Base-by-base conservation (phyloP, 2,888 invertebrate species). In the Athalia rosae region DNA sequence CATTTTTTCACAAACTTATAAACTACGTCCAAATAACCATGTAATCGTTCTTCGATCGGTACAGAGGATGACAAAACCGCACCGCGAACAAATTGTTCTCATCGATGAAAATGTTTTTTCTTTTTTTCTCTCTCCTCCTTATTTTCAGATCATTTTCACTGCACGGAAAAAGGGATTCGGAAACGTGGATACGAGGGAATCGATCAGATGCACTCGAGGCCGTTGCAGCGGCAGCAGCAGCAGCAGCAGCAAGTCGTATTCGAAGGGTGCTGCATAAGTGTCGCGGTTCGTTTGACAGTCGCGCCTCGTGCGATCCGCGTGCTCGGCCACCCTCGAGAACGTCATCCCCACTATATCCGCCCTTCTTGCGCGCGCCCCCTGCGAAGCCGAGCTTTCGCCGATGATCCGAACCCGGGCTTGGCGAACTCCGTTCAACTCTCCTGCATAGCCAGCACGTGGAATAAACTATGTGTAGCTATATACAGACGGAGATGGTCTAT, bases 401-500 rank as follows among this genome's bases (percentile, higher is more conserved):
- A 28, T 28, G 28, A 28, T 28, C 28, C 2, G 28, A 28, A 28
- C 1, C 28, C 28, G 28, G 28, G 28, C 28, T 28, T 28, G 13
- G 13, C 53, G 53, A 53, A 7, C 53, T 61, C 28, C 61, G 48
- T 8, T 28, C 74, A 61, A 6, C 6, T 15, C 48, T 61, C 48
- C 61, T 9, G 41, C 63, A 45, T 7, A n/a, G 45, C 50, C 66
- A 61, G 63, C 67, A 67, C 74, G 62, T 63, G 77, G 69, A 78
- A 78, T 76, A 76, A 78, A 78, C 78, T 64, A 69, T 77, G 28
- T 77, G 28, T 28, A 28, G 2, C 28, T 28, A 28, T 28, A 28
- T 28, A 28, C 28, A 28, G 28, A 77, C 63, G 79, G 79, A 82
- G 82, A 82, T 79, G 82, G 82, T 87, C 81, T 81, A 83, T 87